Percentiles rank a stretch among this genome's conserved stretches.
Conservation (phyloP, 1,140 invertebrate genomes). For the Bombus balteatus region DNA sequence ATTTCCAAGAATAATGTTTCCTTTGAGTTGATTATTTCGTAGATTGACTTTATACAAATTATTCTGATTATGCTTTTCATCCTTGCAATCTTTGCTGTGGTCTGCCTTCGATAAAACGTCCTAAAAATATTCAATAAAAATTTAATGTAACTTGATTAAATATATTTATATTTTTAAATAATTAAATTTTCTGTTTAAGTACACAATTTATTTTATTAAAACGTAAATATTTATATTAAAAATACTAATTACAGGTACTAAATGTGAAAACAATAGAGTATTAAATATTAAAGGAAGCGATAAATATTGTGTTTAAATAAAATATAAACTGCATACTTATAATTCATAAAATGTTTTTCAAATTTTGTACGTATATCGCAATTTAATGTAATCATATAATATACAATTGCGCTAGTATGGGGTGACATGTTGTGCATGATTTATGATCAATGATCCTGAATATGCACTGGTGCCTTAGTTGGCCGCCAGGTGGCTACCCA, state of each 20-base stretch:
- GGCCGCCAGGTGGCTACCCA: conserved; percentile 18
- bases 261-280: too few relatives aligned
- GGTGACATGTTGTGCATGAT: too few relatives aligned
- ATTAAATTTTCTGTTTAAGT: too few relatives aligned
- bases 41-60: conserved; percentile 88
- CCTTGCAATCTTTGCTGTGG: conserved; percentile 70
- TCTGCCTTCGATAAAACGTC: conserved; percentile 78
- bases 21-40: conserved; percentile 89
- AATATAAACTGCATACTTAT: neutral
- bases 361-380: neutral
- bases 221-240: too few relatives aligned
- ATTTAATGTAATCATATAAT: neutral
- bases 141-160: neutral
- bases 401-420: too few relatives aligned
- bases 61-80: conserved; percentile 79
- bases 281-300: too few relatives aligned
- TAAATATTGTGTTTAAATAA: too few relatives aligned
- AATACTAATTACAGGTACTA: too few relatives aligned
- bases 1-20: conserved; percentile 91
- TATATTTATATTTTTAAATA: neutral
- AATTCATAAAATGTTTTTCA: neutral
- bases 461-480: neutral
- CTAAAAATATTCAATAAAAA: conserved; percentile 52
- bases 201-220: too few relatives aligned
- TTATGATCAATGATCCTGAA: neutral